phyloP scores from a whole-genome alignment of 2,113 vertebrate genomes.

The Pampusana beccarii region DNA sequence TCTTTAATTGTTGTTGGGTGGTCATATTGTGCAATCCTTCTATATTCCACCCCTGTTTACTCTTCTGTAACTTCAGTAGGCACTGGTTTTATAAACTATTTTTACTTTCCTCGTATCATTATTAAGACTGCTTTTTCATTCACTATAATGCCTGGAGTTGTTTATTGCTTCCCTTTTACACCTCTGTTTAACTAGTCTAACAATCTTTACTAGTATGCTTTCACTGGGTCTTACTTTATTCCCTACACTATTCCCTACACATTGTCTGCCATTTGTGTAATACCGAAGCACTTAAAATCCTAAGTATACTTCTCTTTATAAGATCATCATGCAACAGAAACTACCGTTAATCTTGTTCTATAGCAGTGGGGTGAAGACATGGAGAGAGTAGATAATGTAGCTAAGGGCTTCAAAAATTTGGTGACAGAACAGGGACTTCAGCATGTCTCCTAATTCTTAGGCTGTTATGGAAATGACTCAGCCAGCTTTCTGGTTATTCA shows the following conservation, averaged over 20 bases:
- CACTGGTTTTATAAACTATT: not conserved
- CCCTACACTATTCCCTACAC: fast-evolving
- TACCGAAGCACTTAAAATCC: fast-evolving
- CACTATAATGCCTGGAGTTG: fast-evolving
- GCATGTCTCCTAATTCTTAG: not conserved
- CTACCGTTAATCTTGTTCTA: not conserved
- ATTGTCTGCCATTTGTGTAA: not conserved
- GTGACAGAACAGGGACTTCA: not conserved
- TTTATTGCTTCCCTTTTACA: not conserved
- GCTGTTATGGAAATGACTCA: not conserved
- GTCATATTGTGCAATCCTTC: not conserved
- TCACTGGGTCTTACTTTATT: not conserved
- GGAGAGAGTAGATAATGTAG: not conserved
- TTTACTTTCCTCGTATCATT: not conserved
- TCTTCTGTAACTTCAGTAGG: not conserved
- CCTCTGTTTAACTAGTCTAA: not conserved
- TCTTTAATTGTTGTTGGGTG: not conserved
- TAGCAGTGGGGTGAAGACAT: not conserved
- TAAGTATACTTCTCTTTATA: not conserved
- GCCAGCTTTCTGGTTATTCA: not conserved
- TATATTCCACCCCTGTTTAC: not conserved
- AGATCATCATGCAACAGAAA: not conserved
- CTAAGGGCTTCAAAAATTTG: not conserved
- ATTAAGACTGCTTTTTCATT: not conserved
- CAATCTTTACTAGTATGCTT: not conserved